Evolutionary conservation across 2,888 invertebrate genomes (phyloP).

Genomic region (Pyrrhosoma nymphula): DNA sequence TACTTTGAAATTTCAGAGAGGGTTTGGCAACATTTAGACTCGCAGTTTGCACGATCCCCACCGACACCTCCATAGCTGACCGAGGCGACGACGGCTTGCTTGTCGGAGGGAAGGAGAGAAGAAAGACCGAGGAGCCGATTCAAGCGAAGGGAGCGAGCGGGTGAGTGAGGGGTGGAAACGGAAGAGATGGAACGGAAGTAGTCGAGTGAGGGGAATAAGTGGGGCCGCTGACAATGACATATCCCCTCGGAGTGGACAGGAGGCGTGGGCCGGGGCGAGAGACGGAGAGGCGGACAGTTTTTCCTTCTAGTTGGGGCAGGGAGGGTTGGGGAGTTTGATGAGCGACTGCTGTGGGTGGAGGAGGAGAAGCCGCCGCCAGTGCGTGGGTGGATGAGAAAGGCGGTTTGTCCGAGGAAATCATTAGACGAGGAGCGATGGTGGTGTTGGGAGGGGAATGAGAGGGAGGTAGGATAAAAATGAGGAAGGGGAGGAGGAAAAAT

Average conservation of each 20-base stretch:
- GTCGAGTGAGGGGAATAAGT: conserved; percentile 38
- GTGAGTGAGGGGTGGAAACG: not conserved
- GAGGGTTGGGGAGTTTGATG: not conserved
- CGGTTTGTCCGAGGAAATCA: not conserved
- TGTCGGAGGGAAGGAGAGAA: not conserved
- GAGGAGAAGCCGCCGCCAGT: not conserved
- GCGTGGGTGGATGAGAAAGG: not conserved
- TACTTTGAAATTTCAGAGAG: no score
- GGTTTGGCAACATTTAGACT: no score
- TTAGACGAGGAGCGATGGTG: not conserved
- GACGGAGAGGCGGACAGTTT: not conserved
- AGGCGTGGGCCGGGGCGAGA: not conserved
- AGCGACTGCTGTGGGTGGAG: not conserved
- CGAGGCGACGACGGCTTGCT: not conserved
- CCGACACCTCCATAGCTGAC: no score
- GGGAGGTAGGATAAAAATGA: not conserved
- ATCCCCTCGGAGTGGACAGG: not conserved
- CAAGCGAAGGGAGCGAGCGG: not conserved
- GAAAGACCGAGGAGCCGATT: not conserved
- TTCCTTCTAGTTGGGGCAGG: not conserved
- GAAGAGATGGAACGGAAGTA: not conserved
- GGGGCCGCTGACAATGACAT: conserved; percentile 50
- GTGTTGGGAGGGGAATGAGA: no score
- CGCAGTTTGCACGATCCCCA: no score
- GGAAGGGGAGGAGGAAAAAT: no score